A percentile compares a stretch with the other conserved stretches of the same genome.
phyloP scores from a whole-genome alignment of 1,140 invertebrate genomes.

The Drosophila tani region DNA sequence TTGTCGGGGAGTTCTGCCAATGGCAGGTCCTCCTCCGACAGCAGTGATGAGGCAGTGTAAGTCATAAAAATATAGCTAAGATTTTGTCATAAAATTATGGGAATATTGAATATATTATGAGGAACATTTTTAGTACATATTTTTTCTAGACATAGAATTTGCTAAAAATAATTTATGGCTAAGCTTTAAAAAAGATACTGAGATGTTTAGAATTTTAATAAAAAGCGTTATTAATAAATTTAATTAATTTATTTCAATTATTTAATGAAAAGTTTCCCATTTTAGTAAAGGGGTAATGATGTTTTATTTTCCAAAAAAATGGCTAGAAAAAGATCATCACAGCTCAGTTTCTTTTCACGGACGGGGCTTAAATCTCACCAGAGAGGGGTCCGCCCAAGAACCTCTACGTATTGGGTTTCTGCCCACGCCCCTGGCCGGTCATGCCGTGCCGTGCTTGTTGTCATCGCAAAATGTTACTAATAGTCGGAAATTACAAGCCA shows the following conservation, averaged over 20 bases:
- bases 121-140: too few relatives aligned
- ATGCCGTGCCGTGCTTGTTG: constrained; percentile 68
- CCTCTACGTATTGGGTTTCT: background rate
- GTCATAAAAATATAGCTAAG: background rate
- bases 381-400: constrained; percentile 16
- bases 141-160: too few relatives aligned
- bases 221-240: too few relatives aligned
- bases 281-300: too few relatives aligned
- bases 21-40: constrained; percentile 26
- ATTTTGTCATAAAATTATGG: background rate
- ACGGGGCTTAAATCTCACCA: constrained; percentile 1
- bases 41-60: background rate
- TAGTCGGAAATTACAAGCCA: constrained; percentile 80
- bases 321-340: background rate
- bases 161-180: too few relatives aligned
- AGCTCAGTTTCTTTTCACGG: constrained; percentile 4
- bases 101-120: too few relatives aligned
- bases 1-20: constrained; percentile 39
- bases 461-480: constrained; percentile 81
- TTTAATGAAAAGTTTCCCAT: background rate
- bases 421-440: constrained; percentile 33
- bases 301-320: background rate
- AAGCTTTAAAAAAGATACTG: too few relatives aligned
- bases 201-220: too few relatives aligned
- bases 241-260: too few relatives aligned